phyloP scores from a whole-genome alignment of 2,888 invertebrate species.

The Agrochola litura region DNA sequence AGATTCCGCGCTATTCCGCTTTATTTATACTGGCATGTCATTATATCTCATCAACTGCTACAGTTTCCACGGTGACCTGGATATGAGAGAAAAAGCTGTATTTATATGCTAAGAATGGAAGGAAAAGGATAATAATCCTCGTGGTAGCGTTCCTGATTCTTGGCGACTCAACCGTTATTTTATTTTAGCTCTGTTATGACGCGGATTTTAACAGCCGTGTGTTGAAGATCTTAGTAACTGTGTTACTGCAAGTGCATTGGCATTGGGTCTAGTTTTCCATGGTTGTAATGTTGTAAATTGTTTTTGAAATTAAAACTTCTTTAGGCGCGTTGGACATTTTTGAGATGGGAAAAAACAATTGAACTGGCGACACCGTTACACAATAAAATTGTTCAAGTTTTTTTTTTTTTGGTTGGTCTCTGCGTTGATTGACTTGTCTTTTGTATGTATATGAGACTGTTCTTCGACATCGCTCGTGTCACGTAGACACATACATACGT shows the following conservation, averaged over 20 bases:
- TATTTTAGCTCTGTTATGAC: constrained; percentile 9
- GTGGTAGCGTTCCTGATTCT: constrained; percentile 15
- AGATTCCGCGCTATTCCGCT: constrained; percentile 19
- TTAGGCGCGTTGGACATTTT: no score
- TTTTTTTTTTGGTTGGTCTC: no score
- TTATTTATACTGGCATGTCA: constrained; percentile 12
- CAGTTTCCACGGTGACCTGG: constrained; percentile 45
- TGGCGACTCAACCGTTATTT: background rate
- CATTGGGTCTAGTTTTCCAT: background rate
- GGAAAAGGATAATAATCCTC: constrained; percentile 54
- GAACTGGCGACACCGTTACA: no score
- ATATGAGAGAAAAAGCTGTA: constrained; percentile 38
- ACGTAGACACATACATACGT: background rate
- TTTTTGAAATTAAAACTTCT: background rate
- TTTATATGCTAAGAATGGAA: constrained; percentile 25
- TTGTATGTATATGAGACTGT: background rate
- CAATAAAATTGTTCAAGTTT: no score
- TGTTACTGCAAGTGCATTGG: no score
- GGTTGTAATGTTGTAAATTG: background rate
- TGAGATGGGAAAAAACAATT: no score
- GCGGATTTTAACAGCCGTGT: constrained; percentile 4
- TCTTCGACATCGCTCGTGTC: background rate
- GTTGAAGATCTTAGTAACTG: background rate
- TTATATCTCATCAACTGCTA: constrained; percentile 20
- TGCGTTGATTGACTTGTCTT: no score